Evolutionary conservation across 1,140 invertebrate species (phyloP), one percentile per base, ranked within the genome.

Genomic region (Telenomus remus): DNA sequence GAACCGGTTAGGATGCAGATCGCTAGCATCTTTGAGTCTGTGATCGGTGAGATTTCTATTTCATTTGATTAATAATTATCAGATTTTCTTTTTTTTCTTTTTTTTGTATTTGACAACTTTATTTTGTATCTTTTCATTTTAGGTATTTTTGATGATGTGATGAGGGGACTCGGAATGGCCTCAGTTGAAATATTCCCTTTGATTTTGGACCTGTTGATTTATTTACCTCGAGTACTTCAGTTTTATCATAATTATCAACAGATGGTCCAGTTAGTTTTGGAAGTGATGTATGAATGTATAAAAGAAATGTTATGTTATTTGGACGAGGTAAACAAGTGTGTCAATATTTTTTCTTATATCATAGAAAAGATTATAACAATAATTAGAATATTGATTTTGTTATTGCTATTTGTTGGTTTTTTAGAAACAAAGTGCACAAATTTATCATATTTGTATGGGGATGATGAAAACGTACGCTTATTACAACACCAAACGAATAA

Each of bases 201-300:
- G 81, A 82, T 94, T 1, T 88, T 89, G 39, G 91, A 91, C 0
- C 86, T 94, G 12, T 79, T 95, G 54, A 86, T 89, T 11, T 91
- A 94, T 80, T 85, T 93, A 74, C 91, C 93, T 1, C 89, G 89
- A 33, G 86, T 96, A 16, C 80, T 96, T 15, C 92, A 90, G 55
- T 80, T 94, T 2, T 96, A 95, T 82, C 93, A 94, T 85, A 95
- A 95, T 87, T 96, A 95, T 86, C 92, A 93, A 49, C 90, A 93
- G 59, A 91, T 97, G 55, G 93, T 96, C 13, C 91, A 95, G 79
- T 88, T 95, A 10, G 91, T 95, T 55, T 85, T 97, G 48, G 93
- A 95, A 81, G 85, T 96, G 2, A 92, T 95, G 66, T 91, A 90
- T 50, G 92, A 94, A 81, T 92, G 91, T 81, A 91, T 93, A 0